Evolutionary conservation across 2,888 invertebrate species (phyloP).

Genomic region (Aphidius colemani): DNA sequence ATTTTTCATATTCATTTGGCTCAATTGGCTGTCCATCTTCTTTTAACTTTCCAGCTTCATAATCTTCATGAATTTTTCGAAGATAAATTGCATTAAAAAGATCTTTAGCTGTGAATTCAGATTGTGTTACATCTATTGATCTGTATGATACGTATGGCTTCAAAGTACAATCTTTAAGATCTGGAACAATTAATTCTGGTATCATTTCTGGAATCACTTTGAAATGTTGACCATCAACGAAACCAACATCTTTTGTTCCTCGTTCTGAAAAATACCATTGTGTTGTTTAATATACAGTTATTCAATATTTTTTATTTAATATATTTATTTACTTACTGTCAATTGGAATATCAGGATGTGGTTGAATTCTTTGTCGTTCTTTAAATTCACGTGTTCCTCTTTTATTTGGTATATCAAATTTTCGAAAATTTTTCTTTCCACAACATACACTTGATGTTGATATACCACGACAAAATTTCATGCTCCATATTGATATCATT

Average conservation of each 20-base stretch:
- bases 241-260: conserved; percentile 73
- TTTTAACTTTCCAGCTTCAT: conserved; percentile 71
- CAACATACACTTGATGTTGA: conserved; percentile 62
- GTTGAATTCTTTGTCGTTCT: conserved; percentile 62
- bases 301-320: not conserved
- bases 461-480: conserved; percentile 58
- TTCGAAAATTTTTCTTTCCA: conserved; percentile 83
- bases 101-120: conserved; percentile 82
- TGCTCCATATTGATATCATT: no score
- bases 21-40: conserved; percentile 71
- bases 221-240: conserved; percentile 63
- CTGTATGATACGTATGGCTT: conserved; percentile 95
- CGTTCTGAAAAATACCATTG: conserved; percentile 61
- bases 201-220: conserved; percentile 81
- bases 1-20: conserved; percentile 74
- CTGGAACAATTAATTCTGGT: conserved; percentile 91
- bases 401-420: conserved; percentile 77
- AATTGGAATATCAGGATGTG: conserved; percentile 69
- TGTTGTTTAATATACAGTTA: not conserved
- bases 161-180: conserved; percentile 79
- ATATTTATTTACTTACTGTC: conserved; percentile 63
- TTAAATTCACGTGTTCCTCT: conserved; percentile 74
- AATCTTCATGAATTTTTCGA: conserved; percentile 78
- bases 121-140: conserved; percentile 70
- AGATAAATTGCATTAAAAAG: conserved; percentile 82